Evolutionary conservation across 2,113 vertebrate genomes (phyloP).

Genomic region (Pseudonaja textilis): DNA sequence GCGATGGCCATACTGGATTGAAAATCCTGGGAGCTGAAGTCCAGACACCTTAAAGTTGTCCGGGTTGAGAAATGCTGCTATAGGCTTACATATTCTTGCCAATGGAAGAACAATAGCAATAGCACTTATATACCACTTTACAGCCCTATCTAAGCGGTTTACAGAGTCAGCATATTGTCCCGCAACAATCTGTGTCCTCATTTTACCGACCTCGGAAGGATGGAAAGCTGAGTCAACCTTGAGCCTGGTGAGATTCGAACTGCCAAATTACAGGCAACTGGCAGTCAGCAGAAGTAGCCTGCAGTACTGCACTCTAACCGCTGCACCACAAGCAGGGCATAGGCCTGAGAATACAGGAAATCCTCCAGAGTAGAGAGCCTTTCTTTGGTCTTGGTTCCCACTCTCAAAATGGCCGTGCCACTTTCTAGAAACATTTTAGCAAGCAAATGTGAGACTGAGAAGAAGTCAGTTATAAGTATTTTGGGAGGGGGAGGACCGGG

Average conservation of each 20-base stretch:
- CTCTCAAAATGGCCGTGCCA: neutral
- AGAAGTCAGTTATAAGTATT: neutral
- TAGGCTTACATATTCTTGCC: neutral
- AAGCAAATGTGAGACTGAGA: neutral
- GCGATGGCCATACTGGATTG: neutral
- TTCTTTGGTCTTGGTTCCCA: neutral
- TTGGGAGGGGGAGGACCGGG: neutral
- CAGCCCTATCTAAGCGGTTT: too few relatives aligned
- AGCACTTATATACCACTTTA: too few relatives aligned
- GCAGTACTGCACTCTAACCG: too few relatives aligned
- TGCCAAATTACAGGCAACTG: too few relatives aligned
- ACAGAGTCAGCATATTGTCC: too few relatives aligned
- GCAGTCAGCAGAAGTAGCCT: too few relatives aligned
- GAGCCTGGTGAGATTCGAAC: too few relatives aligned
- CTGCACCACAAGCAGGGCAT: neutral
- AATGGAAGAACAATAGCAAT: neutral
- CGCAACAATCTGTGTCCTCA: too few relatives aligned
- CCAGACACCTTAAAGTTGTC: neutral
- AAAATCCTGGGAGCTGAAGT: neutral
- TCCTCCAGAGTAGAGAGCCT: neutral
- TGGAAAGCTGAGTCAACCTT: too few relatives aligned
- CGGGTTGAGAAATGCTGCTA: neutral
- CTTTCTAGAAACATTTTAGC: neutral
- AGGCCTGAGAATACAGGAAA: neutral
- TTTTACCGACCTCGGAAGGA: too few relatives aligned